phyloP scores from a whole-genome alignment of 2,888 invertebrate genomes.

The Rhagophthalmus giganteus region DNA sequence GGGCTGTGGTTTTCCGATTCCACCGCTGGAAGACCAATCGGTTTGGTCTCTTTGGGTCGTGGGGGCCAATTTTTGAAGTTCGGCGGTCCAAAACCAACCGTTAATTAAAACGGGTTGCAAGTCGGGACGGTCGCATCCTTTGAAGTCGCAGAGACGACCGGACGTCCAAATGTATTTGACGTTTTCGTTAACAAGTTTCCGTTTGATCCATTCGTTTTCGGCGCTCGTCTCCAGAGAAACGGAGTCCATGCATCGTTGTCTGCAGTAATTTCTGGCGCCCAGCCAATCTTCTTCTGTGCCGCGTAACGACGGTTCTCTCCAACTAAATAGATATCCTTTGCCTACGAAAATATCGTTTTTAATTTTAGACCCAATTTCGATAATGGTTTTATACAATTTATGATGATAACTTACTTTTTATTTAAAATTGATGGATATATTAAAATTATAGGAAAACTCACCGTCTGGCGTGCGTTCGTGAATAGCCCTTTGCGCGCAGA shows the following conservation, averaged over 20 bases:
- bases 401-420: too few relatives aligned
- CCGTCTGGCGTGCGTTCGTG: conserved; percentile 74
- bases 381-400: too few relatives aligned
- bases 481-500: conserved; percentile 73
- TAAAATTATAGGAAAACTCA: conserved; percentile 55
- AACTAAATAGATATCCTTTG: conserved; percentile 85
- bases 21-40: conserved; percentile 87
- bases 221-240: conserved; percentile 83
- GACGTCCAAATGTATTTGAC: conserved; percentile 93
- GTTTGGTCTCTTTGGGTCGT: conserved; percentile 80
- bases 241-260: conserved; percentile 88
- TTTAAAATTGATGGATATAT: neutral
- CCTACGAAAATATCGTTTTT: conserved; percentile 50
- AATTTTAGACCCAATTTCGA: too few relatives aligned
- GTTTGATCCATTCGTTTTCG: conserved; percentile 87
- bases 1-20: conserved; percentile 83
- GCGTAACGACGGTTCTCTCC: conserved; percentile 76
- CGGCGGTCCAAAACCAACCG: conserved; percentile 93
- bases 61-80: conserved; percentile 81
- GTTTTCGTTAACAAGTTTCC: conserved; percentile 74
- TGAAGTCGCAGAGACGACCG: conserved; percentile 86
- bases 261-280: conserved; percentile 81
- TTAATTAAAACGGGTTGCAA: conserved; percentile 78
- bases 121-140: conserved; percentile 85
- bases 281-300: conserved; percentile 84